These are phyloP conservation scores for Emys orbicularis DNA, from an alignment of 2,797 vertebrate species.

Conservation along the genomic window DNA sequence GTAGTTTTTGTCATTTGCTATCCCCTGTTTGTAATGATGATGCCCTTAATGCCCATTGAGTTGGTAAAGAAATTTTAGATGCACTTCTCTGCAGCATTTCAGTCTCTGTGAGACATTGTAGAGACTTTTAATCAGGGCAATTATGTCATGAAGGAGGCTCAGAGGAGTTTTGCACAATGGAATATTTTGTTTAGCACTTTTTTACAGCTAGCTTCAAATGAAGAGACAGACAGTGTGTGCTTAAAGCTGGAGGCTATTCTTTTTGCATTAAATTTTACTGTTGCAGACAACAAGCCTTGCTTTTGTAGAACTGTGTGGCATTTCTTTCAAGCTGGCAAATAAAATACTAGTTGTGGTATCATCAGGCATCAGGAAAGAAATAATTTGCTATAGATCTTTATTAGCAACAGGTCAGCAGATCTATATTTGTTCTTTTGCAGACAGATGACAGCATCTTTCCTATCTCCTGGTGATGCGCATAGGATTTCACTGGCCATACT, in stretches of 20 bases:
- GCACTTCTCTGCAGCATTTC: not conserved
- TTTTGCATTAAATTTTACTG: not conserved
- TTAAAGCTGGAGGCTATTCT: not conserved
- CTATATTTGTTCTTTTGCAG: not conserved
- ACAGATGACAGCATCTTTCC: not conserved
- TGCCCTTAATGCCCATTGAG: not conserved
- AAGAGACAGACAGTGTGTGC: accelerated
- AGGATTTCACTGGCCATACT: constrained; percentile 17
- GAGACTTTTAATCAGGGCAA: not conserved
- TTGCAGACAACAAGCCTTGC: accelerated
- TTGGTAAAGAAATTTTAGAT: not conserved
- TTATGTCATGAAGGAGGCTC: not conserved
- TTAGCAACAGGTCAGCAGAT: constrained; percentile 11
- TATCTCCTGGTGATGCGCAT: constrained; percentile 2
- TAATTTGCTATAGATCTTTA: not conserved
- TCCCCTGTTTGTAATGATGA: not conserved
- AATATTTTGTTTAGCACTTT: not conserved
- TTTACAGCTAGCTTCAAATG: accelerated
- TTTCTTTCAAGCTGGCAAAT: not conserved
- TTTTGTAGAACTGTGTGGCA: not conserved
- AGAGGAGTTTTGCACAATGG: accelerated
- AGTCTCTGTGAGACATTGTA: not conserved
- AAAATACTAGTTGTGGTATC: not conserved
- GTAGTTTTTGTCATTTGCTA: not conserved
- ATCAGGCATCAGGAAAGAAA: constrained; percentile 8